Evolutionary conservation across 1,140 invertebrate genomes (phyloP), one percentile per base, ranked within the genome.

Genomic region (Polypedilum pembai): DNA sequence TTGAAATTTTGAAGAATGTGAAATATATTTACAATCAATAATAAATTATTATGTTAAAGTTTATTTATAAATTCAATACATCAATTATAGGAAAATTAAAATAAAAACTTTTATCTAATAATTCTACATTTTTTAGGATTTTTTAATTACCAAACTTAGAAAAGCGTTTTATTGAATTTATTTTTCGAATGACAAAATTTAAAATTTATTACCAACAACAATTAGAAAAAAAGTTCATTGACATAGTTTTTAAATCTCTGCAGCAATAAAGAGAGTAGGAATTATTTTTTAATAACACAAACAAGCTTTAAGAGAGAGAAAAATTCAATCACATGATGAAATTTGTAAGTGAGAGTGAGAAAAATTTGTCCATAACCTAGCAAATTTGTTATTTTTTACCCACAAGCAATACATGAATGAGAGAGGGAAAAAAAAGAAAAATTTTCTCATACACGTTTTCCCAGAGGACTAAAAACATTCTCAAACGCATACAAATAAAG

Each of bases 281-380:
- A 56, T 12, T 56, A 12, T n/a, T 4, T n/a, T 56, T 56, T 12
- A 56, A 56, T 56, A 56, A 56, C 15, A 15, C 45, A n/a, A 12
- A 0, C 45, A 15, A 56, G 45, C 45, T 56, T 12, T n/a, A 15
- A 56, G n/a, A 15, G 1, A 56, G 3, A 3, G 41, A 45, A 56
- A 45, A 56, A 56, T 56, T 56, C 45, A n/a, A 69, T 21, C 65
- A 69, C 65, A 69, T 20, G 20, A 69, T 7, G 45, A 56, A 56
- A 56, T 15, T 56, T 56, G 7, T 56, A 17, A 15, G 8, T 15
- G 8, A 10, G 17, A 20, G 20, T 69, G 65, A 56, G 12, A 56
- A n/a, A 56, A 56, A 56, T 56, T 56, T 56, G 45, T 56, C 45
- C 45, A 56, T 56, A 56, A 56, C 45, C 45, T 56, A 56, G 45